Evolutionary conservation across 2,113 vertebrate genomes (phyloP).

Genomic region (Tiliqua scincoides): DNA sequence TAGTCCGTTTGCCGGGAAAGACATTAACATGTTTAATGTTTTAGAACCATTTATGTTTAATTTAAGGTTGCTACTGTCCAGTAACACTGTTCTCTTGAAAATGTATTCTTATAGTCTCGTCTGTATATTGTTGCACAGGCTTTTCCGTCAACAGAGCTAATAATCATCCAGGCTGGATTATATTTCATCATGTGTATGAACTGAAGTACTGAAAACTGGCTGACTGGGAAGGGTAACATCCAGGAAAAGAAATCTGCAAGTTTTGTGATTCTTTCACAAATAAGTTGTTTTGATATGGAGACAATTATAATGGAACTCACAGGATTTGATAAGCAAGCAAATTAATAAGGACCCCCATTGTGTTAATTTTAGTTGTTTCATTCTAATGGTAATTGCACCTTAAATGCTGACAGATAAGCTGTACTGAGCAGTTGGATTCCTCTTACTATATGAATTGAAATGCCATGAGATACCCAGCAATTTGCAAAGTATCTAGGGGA

Average conservation of each 20-base stretch:
- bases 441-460: slow-evolving; percentile 11
- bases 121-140: neutral
- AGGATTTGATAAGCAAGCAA: slow-evolving; percentile 18
- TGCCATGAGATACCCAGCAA: slow-evolving; percentile 13
- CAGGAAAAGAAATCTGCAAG: neutral
- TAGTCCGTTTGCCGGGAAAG: neutral
- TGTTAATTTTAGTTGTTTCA: slow-evolving; percentile 23
- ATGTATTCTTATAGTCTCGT: neutral
- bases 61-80: neutral
- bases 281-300: slow-evolving; percentile 1
- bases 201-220: neutral
- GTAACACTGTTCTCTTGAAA: neutral
- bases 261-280: neutral
- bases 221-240: neutral
- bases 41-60: neutral
- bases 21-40: neutral
- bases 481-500: neutral
- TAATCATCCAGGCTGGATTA: neutral
- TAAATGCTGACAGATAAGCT: slow-evolving; percentile 27
- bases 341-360: slow-evolving; percentile 27
- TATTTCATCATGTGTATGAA: neutral
- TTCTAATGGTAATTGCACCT: slow-evolving; percentile 15
- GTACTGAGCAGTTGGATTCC: neutral
- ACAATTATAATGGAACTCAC: slow-evolving; percentile 4
- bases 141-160: neutral